A percentile compares a stretch with the other conserved stretches of the same genome.
These are phyloP conservation scores for Mesaphorura yosii DNA, from an alignment of 1,140 invertebrate species.

Conservation along the genomic window DNA sequence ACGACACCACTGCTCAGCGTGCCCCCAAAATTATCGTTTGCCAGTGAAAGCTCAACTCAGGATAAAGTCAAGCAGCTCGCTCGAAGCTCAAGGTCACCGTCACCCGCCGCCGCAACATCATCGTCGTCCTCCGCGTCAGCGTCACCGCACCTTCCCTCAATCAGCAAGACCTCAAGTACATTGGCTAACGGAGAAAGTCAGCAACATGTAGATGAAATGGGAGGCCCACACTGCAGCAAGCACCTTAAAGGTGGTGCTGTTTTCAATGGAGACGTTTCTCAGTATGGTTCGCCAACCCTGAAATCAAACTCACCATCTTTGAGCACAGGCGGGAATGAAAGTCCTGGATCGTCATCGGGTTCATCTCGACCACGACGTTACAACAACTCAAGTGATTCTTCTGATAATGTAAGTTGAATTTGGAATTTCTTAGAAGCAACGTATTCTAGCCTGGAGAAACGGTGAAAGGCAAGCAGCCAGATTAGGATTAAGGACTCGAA, in stretches of 20 bases:
- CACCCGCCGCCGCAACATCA: slow-evolving; percentile 1
- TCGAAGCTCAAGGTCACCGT: slow-evolving; percentile 12
- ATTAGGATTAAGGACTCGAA: no score
- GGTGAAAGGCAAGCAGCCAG: no score
- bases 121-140: slow-evolving; percentile 5
- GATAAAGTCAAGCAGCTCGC: not conserved
- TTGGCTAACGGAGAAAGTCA: no score
- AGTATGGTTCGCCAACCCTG: no score
- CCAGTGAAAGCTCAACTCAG: not conserved
- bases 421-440: no score
- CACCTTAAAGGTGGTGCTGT: slow-evolving; percentile 3
- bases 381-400: slow-evolving; percentile 17
- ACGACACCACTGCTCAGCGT: not conserved
- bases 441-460: no score
- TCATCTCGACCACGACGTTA: no score
- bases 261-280: no score
- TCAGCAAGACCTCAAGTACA: not conserved
- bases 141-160: slow-evolving; percentile 4
- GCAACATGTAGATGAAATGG: slow-evolving; percentile 21
- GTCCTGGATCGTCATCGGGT: not conserved
- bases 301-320: not conserved
- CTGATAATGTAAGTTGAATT: slow-evolving; percentile 22
- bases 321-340: not conserved
- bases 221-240: slow-evolving; percentile 22
- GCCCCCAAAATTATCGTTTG: not conserved